These are phyloP conservation scores for Syndactyla subalaris DNA, from an alignment of 2,797 vertebrate genomes.

Conservation along the genomic window DNA sequence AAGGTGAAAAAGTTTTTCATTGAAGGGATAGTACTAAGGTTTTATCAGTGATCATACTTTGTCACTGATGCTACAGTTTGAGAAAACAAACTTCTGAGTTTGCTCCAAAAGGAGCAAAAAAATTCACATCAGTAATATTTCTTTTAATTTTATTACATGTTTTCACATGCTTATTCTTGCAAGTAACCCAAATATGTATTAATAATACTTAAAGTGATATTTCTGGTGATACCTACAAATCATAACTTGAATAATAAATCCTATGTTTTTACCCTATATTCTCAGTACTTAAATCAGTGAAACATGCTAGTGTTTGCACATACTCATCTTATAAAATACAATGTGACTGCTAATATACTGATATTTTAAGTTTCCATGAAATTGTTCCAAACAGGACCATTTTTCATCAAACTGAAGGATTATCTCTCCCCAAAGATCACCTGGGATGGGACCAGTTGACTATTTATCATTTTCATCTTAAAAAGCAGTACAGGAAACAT, in stretches of 20 bases:
- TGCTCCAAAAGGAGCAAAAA: background rate
- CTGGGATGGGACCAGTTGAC: background rate
- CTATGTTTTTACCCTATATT: background rate
- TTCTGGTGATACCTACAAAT: background rate
- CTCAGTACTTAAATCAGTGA: background rate
- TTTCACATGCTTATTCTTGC: background rate
- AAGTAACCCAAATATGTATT: background rate
- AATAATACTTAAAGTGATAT: background rate
- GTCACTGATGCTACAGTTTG: background rate
- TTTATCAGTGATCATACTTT: background rate
- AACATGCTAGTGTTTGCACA: background rate
- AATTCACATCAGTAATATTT: rapidly evolving
- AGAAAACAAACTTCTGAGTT: background rate
- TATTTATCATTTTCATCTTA: background rate
- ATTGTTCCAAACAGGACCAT: background rate
- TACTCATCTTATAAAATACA: background rate
- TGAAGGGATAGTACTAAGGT: background rate
- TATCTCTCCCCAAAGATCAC: background rate
- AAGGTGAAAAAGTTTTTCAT: background rate
- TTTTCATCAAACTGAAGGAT: background rate
- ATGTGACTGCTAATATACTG: background rate
- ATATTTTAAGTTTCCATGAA: background rate
- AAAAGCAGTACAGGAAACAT: background rate
- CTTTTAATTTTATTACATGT: background rate
- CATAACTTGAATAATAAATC: background rate